Percentiles rank a stretch among this genome's conserved stretches.
These are phyloP conservation scores for Bombus consobrinus DNA, from an alignment of 1,140 invertebrate species.

Conservation along the genomic window DNA sequence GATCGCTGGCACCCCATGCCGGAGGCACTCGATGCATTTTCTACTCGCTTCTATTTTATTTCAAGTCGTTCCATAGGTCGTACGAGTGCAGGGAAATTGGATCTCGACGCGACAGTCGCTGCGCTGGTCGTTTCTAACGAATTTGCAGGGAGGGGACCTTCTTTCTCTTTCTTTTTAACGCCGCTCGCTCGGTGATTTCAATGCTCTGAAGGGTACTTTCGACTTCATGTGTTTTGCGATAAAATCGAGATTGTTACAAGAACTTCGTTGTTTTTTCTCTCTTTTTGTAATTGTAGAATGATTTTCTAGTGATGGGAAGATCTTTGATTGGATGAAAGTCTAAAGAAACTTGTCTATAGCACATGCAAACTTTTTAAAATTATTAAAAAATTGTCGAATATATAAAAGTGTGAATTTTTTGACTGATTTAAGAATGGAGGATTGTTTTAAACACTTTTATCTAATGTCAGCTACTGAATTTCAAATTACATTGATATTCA, in stretches of 20 bases:
- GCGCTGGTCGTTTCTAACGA: not conserved
- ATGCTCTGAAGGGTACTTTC: constrained; percentile 13
- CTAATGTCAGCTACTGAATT: too few species aligned
- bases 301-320: not conserved
- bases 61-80: not conserved
- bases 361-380: not conserved
- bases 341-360: not conserved
- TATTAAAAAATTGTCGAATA: not conserved
- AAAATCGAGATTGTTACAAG: not conserved
- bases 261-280: not conserved
- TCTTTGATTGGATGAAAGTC: not conserved
- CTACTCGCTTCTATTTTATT: constrained; percentile 10
- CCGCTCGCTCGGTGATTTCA: constrained; percentile 23
- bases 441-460: too few species aligned
- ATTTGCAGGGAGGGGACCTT: not conserved
- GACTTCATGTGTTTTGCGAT: not conserved
- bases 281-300: not conserved
- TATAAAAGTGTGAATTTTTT: not conserved
- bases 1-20: constrained; percentile 41
- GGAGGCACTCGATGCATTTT: constrained; percentile 43
- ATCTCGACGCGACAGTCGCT: constrained; percentile 11
- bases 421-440: not conserved
- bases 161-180: not conserved
- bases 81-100: constrained; percentile 23
- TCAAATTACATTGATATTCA: too few species aligned